These are phyloP conservation scores for Siniperca scherzeri DNA, from an alignment of 2,797 vertebrate species.

Conservation along the genomic window DNA sequence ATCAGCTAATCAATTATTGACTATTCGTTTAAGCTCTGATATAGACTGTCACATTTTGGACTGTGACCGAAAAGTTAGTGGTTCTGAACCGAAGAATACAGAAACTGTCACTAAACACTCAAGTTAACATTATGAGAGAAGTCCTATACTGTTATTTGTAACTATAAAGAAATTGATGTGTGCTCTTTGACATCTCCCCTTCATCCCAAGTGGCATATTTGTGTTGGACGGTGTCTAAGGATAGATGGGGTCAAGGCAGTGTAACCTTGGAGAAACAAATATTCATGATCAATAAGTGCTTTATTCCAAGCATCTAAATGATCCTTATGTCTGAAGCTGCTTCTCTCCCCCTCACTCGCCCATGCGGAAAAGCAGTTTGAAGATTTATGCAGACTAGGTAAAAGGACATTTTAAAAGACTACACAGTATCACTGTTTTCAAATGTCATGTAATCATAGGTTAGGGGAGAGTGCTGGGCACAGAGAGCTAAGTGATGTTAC, in stretches of 20 bases:
- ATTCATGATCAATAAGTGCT: constrained; percentile 89
- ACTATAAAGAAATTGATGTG: constrained; percentile 16
- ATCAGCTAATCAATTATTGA: neutral
- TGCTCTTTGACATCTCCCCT: constrained; percentile 75
- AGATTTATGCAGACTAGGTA: constrained; percentile 82
- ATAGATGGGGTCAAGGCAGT: constrained; percentile 84
- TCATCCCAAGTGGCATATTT: constrained; percentile 80
- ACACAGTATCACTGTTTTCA: constrained; percentile 82
- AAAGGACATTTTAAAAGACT: constrained; percentile 83
- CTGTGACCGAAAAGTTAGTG: neutral
- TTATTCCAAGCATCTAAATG: constrained; percentile 86
- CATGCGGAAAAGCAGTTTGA: constrained; percentile 65
- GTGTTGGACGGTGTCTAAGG: constrained; percentile 74
- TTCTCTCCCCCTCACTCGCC: constrained; percentile 52
- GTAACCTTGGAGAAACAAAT: constrained; percentile 88
- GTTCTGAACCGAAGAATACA: neutral
- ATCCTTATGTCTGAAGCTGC: constrained; percentile 73
- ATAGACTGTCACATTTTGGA: constrained; percentile 2
- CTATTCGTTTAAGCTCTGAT: neutral
- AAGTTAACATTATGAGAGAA: neutral
- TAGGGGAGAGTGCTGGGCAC: constrained; percentile 76
- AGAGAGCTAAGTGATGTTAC: constrained; percentile 81
- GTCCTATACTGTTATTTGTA: neutral
- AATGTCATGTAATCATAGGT: constrained; percentile 87
- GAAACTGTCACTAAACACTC: neutral